Percentiles rank a stretch among this genome's conserved stretches.
phyloP scores from a whole-genome alignment of 2,888 invertebrate species.

The Cenopis cana region DNA sequence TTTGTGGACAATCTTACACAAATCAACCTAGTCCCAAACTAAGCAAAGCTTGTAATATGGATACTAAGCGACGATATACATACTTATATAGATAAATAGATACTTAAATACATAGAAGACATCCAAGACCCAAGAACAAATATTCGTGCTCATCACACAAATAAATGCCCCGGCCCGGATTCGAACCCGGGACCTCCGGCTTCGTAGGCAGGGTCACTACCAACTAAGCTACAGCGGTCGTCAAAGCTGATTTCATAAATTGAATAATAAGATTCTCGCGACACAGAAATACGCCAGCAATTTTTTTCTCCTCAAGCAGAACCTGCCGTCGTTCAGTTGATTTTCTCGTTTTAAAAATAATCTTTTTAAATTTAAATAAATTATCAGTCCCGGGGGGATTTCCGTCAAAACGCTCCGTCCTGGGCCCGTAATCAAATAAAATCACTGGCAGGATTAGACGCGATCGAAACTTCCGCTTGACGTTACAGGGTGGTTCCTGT shows the following conservation, averaged over 20 bases:
- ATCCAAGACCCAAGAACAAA: no score
- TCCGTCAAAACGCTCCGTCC: conserved; percentile 58
- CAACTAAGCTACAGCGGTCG: no score
- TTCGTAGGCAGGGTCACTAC: no score
- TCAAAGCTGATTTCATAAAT: background rate
- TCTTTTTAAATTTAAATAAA: conserved; percentile 44
- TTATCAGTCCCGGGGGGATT: conserved; percentile 46
- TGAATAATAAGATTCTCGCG: background rate
- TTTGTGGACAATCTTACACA: no score
- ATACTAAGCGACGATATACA: no score
- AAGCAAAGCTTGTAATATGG: no score
- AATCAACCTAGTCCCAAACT: no score
- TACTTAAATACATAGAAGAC: no score
- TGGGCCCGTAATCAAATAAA: conserved; percentile 68
- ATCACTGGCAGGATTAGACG: conserved; percentile 63
- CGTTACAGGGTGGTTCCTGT: conserved; percentile 20
- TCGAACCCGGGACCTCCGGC: no score
- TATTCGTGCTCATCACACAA: no score
- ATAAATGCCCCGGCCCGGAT: no score
- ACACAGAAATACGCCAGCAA: background rate
- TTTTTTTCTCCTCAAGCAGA: background rate
- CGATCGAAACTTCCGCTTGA: conserved; percentile 54
- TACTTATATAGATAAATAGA: no score
- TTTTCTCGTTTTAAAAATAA: conserved; percentile 36
- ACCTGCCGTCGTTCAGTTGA: conserved; percentile 28